Conservation (phyloP, 2,797 vertebrate genomes). For the Nyctibius grandis region DNA sequence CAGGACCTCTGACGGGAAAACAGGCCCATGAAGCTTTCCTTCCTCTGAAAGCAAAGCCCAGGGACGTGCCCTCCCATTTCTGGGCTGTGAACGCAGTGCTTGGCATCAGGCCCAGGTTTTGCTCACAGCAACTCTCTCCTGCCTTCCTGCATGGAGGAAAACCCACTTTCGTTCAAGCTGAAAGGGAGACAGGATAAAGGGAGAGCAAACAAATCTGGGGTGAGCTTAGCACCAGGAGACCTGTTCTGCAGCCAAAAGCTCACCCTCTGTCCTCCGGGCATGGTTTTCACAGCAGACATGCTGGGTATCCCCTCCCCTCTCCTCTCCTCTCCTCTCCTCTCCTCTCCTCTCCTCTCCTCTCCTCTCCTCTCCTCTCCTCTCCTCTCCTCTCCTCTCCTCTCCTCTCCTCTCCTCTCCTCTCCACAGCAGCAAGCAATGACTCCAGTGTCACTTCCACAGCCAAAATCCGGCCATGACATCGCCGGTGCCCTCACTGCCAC, state of each 20-base stretch:
- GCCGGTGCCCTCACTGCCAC: background rate
- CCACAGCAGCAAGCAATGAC: background rate
- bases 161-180: background rate
- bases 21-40: background rate
- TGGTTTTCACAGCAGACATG: background rate
- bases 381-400: too few relatives aligned
- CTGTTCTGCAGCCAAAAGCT: background rate
- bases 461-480: accelerated
- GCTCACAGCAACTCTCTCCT: background rate
- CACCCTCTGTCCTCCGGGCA: background rate
- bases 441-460: background rate
- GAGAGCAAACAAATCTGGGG: background rate
- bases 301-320: background rate
- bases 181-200: background rate
- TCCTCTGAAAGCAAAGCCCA: background rate
- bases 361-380: background rate
- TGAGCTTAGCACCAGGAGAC: background rate
- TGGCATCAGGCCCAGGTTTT: background rate
- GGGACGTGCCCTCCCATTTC: background rate
- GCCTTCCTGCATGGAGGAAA: accelerated
- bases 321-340: too few relatives aligned
- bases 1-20: background rate
- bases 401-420: too few relatives aligned
- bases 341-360: too few relatives aligned
- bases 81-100: background rate